Base-by-base conservation (phyloP, 2,888 invertebrate species). In the Paralinhomoeus sp. region DNA sequence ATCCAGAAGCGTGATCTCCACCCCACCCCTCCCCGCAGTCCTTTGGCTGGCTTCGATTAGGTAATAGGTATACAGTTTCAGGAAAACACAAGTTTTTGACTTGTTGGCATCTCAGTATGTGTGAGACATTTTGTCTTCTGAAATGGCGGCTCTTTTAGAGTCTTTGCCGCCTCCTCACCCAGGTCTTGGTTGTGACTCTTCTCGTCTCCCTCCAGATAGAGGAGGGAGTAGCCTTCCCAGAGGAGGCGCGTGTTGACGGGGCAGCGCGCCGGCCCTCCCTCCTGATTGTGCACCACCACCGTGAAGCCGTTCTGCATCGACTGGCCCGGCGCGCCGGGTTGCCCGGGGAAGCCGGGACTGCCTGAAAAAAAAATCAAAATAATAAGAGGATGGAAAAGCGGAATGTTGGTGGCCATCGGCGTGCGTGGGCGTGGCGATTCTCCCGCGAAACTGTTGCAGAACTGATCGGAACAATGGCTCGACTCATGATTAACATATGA, bases 171-270 rank as follows among this genome's bases (percentile, higher is more conserved):
- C n/a, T n/a, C 37, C 58, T 57, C 62, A 72, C 76, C 91, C 55
- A 97, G 71, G 66, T 93, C 91, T 72, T 93, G 93, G 56, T 81
- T 81, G 63, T 89, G 87, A 1, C 89, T 77, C 59, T 81, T 82
- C 63, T 91, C 89, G 61, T 97, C 91, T 46, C 93, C 97, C 65
- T 91, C 85, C 44, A 91, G 76, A 62, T 84, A 89, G 9, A 97
- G 71, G 41, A 97, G 71, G 41, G 89, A 89, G 71, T 85, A 97
- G 27, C 97, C 97, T 46, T 83, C 81, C 93, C 93, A 97, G 35
- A 97, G 66, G 66, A 77, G 75, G 1, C 74, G 71, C 52, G 85
- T 83, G 1, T 85, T 85, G 0, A 71, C 66, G 49, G 83, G 82
- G 64, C 97, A 97, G 24, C 69, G 66, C 0, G 91, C 89, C 31